These are phyloP conservation scores for Talpa occidentalis DNA, from an alignment of 2,113 vertebrate species.

Conservation along the genomic window DNA sequence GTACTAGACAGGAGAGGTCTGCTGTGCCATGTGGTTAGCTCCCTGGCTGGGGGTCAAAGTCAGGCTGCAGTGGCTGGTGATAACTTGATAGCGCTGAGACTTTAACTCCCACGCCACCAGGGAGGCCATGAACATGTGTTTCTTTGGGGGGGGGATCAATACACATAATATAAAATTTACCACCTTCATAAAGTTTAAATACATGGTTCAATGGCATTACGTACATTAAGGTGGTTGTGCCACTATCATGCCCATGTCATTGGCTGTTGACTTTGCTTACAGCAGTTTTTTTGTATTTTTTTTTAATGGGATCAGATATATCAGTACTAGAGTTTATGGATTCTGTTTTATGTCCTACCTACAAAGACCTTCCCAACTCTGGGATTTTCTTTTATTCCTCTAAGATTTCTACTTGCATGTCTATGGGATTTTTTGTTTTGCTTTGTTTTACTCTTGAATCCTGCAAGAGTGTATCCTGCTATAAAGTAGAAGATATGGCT, in stretches of 20 bases:
- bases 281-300: background rate
- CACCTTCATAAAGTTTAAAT: background rate
- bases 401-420: slow-evolving; percentile 15
- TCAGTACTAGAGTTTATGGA: background rate
- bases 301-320: slow-evolving; percentile 27
- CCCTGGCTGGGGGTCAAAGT: too few relatives aligned
- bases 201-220: background rate
- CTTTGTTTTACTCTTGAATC: background rate
- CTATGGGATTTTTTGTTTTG: slow-evolving; percentile 7
- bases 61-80: too few relatives aligned
- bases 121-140: background rate
- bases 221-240: background rate
- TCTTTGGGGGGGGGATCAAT: background rate
- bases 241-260: background rate
- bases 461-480: slow-evolving; percentile 33
- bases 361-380: slow-evolving; percentile 3
- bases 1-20: too few relatives aligned
- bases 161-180: background rate
- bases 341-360: slow-evolving; percentile 30
- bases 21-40: too few relatives aligned
- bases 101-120: too few relatives aligned
- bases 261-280: slow-evolving; percentile 3
- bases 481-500: background rate
- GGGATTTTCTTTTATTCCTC: slow-evolving; percentile 13
- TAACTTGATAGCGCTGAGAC: too few relatives aligned